These are phyloP conservation scores for Notospermus geniculatus DNA, from an alignment of 1,140 invertebrate species.

Conservation along the genomic window DNA sequence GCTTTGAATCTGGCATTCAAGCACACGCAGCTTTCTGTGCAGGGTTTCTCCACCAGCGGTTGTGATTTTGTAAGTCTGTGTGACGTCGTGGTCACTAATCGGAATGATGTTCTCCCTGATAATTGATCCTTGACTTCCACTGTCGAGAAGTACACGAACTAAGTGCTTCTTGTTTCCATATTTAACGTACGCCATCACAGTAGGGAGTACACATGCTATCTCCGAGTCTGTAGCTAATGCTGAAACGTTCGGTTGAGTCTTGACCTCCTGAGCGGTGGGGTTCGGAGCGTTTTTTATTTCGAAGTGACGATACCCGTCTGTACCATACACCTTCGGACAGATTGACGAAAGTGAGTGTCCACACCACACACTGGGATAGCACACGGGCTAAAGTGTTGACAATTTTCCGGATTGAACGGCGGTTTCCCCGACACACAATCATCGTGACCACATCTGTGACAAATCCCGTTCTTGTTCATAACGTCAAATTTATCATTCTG, in stretches of 20 bases:
- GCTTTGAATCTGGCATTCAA: background rate
- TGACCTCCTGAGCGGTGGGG: background rate
- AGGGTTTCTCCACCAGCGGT: constrained; percentile 4
- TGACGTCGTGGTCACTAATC: background rate
- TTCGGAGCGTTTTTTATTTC: background rate
- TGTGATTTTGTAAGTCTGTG: background rate
- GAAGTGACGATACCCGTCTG: constrained; percentile 6
- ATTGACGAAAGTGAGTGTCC: constrained; percentile 7
- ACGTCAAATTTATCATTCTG: constrained; percentile 5
- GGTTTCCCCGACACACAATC: constrained; percentile 7
- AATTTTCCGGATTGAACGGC: background rate
- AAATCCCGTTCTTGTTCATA: background rate
- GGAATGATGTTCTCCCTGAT: constrained; percentile 1
- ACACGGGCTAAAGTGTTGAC: background rate
- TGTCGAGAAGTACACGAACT: constrained; percentile 1
- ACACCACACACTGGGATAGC: background rate
- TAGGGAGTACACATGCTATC: background rate
- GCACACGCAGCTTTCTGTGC: background rate
- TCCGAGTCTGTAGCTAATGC: background rate
- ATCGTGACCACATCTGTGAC: constrained; percentile 1
- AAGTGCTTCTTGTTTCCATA: background rate
- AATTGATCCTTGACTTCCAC: constrained; percentile 5
- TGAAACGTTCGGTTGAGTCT: background rate
- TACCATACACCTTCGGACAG: background rate
- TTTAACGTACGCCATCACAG: background rate